Percentiles rank a stretch among this genome's conserved stretches.
Evolutionary conservation across 2,113 vertebrate genomes (phyloP).

Genomic region (Poecilia latipinna): DNA sequence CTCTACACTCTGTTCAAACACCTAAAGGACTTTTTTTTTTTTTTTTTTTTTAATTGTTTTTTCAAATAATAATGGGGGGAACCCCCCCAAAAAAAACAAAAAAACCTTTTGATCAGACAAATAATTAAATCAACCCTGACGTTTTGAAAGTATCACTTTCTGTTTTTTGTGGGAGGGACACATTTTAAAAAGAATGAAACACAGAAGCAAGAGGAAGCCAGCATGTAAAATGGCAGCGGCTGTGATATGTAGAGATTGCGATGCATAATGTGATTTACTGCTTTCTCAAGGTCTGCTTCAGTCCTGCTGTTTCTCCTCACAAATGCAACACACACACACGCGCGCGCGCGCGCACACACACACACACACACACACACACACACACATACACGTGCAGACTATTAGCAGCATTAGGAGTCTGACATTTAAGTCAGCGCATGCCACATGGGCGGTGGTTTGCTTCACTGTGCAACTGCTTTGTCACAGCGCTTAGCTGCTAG

Average conservation of each 20-base stretch:
- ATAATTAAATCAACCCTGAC: slow-evolving; percentile 17
- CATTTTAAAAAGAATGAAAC: slow-evolving; percentile 30
- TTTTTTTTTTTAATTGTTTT: slow-evolving; percentile 22
- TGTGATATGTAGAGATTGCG: slow-evolving; percentile 61
- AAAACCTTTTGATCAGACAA: slow-evolving; percentile 6
- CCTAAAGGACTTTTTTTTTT: slow-evolving; percentile 11
- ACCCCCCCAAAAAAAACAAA: no score
- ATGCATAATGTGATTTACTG: slow-evolving; percentile 70
- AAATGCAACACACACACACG: slow-evolving; percentile 30
- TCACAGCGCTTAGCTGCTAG: neutral
- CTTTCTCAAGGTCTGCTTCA: slow-evolving; percentile 49
- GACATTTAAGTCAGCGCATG: slow-evolving; percentile 66
- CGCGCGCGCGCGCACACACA: neutral
- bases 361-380: slow-evolving; percentile 5
- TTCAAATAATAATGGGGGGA: neutral
- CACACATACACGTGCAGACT: neutral
- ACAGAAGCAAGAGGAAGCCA: slow-evolving; percentile 32
- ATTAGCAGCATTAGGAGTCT: slow-evolving; percentile 60
- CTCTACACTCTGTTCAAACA: slow-evolving; percentile 33
- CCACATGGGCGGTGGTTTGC: slow-evolving; percentile 57
- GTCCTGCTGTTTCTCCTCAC: slow-evolving; percentile 61
- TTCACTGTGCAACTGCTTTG: slow-evolving; percentile 42
- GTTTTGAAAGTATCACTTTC: slow-evolving; percentile 5
- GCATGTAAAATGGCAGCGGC: slow-evolving; percentile 39
- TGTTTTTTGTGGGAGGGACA: no score